Conservation (phyloP, 2,888 invertebrate genomes). For the Ectemnius continuus region DNA sequence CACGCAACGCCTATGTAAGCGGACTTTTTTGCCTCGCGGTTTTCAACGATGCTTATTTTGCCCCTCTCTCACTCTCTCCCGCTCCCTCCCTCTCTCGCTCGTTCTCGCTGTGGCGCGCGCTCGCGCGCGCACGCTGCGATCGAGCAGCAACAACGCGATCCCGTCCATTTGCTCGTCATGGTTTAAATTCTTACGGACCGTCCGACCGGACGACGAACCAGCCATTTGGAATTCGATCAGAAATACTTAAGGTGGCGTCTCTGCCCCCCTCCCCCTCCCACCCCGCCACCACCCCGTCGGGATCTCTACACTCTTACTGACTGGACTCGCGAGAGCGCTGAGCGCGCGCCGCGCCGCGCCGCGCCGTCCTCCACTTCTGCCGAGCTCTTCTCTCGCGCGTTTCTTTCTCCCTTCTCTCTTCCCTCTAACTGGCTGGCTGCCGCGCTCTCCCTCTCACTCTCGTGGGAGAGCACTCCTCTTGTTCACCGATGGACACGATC, state of each 20-base stretch:
- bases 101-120: slow-evolving; percentile 25
- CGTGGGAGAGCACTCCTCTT: slow-evolving; percentile 5
- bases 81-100: slow-evolving; percentile 23
- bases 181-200: slow-evolving; percentile 71
- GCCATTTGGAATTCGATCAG: slow-evolving; percentile 76
- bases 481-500: slow-evolving; percentile 24
- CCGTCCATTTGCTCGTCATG: slow-evolving; percentile 67
- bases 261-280: slow-evolving; percentile 51
- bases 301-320: not conserved
- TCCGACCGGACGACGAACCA: slow-evolving; percentile 66
- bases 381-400: too few relatives aligned
- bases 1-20: slow-evolving; percentile 28
- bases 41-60: slow-evolving; percentile 64
- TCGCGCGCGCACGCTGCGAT: slow-evolving; percentile 11
- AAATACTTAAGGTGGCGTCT: slow-evolving; percentile 78
- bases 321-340: not conserved
- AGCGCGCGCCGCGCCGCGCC: not conserved
- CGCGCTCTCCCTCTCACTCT: slow-evolving; percentile 30
- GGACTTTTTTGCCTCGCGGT: slow-evolving; percentile 58
- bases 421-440: too few relatives aligned
- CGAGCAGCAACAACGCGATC: slow-evolving; percentile 30
- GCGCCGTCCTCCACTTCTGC: too few relatives aligned
- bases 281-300: slow-evolving; percentile 10
- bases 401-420: too few relatives aligned
- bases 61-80: slow-evolving; percentile 40